Percentiles rank a stretch among this genome's conserved stretches.
Evolutionary conservation across 2,888 invertebrate genomes (phyloP).

Genomic region (Diarsia dahlii): DNA sequence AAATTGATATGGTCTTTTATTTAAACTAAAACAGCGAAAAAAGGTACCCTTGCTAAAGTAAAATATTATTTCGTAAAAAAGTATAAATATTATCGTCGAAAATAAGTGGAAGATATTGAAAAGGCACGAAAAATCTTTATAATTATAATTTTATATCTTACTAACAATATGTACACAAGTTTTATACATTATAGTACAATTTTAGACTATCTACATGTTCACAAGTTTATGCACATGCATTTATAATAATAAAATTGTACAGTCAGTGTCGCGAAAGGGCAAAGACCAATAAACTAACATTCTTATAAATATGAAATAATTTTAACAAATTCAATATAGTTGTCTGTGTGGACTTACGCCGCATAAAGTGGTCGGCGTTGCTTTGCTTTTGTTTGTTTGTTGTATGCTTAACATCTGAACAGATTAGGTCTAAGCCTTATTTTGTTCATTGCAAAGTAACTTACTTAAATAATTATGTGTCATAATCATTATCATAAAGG

Average conservation of each 20-base stretch:
- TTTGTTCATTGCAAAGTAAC: constrained; percentile 49
- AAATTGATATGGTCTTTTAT: constrained; percentile 15
- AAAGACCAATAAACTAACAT: constrained; percentile 32
- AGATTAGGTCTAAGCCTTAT: constrained; percentile 28
- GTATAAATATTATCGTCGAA: constrained; percentile 26
- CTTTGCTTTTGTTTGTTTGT: not conserved
- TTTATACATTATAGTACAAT: constrained; percentile 66
- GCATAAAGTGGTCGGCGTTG: not conserved
- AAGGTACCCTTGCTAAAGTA: constrained; percentile 10
- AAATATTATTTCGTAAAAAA: constrained; percentile 6
- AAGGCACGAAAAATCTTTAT: constrained; percentile 70
- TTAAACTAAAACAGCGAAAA: constrained; percentile 25
- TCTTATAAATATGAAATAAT: not conserved
- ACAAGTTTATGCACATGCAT: constrained; percentile 41
- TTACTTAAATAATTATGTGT: constrained; percentile 1
- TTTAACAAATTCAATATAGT: constrained; percentile 10
- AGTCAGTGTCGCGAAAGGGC: constrained; percentile 28
- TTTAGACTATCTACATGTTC: constrained; percentile 56
- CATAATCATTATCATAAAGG: not conserved
- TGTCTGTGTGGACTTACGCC: constrained; percentile 5
- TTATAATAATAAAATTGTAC: constrained; percentile 58
- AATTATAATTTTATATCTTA: constrained; percentile 63
- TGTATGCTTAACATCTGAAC: not conserved
- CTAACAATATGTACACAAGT: constrained; percentile 84
- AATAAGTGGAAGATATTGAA: constrained; percentile 77